A percentile compares a stretch with the other conserved stretches of the same genome.
Evolutionary conservation across 37 sponge, comb jelly and placozoan genomes (phyloP).

Genomic region (Beroe forskalii): DNA sequence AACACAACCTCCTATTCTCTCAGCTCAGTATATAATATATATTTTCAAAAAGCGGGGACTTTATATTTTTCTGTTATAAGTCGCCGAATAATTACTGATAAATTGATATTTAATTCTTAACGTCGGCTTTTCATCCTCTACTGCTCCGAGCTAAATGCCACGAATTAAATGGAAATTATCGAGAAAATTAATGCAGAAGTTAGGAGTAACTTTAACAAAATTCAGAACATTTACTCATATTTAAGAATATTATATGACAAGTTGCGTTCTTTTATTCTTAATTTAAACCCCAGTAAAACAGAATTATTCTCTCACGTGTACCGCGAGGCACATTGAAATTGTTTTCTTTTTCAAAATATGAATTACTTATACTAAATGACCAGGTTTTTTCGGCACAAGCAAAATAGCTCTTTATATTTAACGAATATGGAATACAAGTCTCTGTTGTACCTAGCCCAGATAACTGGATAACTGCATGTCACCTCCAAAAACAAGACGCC

Average conservation of each 20-base stretch:
- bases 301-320: not conserved
- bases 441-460: too few species aligned
- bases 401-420: too few species aligned
- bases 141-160: constrained; percentile 32
- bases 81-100: not conserved
- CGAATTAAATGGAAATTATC: constrained; percentile 55
- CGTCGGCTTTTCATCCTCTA: constrained; percentile 51
- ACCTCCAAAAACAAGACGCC: too few species aligned
- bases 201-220: not conserved
- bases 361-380: too few species aligned
- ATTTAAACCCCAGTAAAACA: not conserved
- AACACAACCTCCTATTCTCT: not conserved
- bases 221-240: not conserved
- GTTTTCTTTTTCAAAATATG: too few species aligned
- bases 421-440: too few species aligned
- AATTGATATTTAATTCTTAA: not conserved
- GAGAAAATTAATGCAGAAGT: constrained; percentile 58
- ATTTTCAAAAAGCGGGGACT: not conserved
- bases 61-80: not conserved
- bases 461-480: too few species aligned
- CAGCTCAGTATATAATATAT: too few species aligned
- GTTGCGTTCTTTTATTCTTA: not conserved
- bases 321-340: too few species aligned
- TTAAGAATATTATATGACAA: not conserved
- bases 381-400: too few species aligned